Evolutionary conservation across 2,113 vertebrate genomes (phyloP).

Genomic region (Aviceda subcristata): DNA sequence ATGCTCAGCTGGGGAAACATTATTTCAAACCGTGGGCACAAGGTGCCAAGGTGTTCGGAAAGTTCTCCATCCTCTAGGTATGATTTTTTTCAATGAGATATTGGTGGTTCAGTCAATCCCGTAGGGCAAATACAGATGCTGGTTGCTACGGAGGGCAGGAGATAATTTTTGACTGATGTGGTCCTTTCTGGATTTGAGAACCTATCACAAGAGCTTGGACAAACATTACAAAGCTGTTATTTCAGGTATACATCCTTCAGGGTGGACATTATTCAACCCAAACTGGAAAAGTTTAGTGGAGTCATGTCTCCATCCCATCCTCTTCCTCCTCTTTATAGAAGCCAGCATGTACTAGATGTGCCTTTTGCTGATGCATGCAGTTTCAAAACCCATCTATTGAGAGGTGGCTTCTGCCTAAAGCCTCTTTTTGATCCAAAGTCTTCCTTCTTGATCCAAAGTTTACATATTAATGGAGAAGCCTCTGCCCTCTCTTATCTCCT

Average conservation of each 20-base stretch:
- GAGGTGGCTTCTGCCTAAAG: background rate
- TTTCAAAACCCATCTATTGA: background rate
- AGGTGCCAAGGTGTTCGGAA: background rate
- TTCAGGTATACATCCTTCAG: background rate
- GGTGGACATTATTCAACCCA: background rate
- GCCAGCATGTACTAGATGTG: background rate
- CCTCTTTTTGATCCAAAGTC: background rate
- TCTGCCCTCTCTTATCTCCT: background rate
- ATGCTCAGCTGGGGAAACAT: too few species aligned
- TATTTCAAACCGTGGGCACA: background rate
- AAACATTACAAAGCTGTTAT: background rate
- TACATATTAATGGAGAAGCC: background rate
- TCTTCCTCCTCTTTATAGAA: background rate
- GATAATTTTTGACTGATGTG: fast-evolving
- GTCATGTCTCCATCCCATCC: background rate
- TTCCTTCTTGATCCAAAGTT: background rate
- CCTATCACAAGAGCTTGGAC: background rate
- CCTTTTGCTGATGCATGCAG: background rate
- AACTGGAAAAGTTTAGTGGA: background rate
- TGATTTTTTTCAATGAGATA: background rate
- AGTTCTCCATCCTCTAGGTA: background rate
- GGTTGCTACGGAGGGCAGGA: background rate
- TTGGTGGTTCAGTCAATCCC: background rate
- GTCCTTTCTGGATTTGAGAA: background rate
- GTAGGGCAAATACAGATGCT: background rate